Base-by-base conservation (phyloP, 2,113 vertebrate genomes). In the Oncorhynchus gorbuscha region DNA sequence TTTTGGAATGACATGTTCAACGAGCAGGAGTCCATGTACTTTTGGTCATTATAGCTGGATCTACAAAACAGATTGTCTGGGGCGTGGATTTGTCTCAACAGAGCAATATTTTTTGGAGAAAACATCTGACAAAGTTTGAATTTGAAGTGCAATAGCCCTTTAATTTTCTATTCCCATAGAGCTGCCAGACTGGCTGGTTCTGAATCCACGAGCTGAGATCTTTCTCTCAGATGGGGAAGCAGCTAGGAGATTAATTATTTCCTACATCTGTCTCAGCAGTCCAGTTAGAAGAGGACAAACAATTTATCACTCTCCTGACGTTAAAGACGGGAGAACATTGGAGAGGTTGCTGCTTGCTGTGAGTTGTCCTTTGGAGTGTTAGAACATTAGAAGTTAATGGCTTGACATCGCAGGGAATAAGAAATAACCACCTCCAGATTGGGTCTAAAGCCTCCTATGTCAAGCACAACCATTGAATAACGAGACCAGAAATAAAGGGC, bases 311-410 rank as follows among this genome's bases (percentile, higher is more conserved):
- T 64, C 61, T 24, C 18, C 61, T 64, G 22, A 9, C 8, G 9
- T 24, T 7, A 26, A n/a, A 64, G 61, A 64, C 8, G 1, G n/a
- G 22, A 26, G 18, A n/a, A n/a, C 22, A 2, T 1, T 64, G 61
- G 16, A 24, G 61, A 39, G 7, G 8, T 8, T 9, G 4, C 61
- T 12, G 20, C 61, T 64, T 22, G n/a, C 8, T 24, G 61, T 64
- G 61, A 64, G 61, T 9, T 5, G 51, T 58, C 51, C 51, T 16
- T 58, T 16, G 16, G 16, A 58, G 51, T 58, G 51, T 58, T 5
- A 9, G 61, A 64, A 64, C 61, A 64, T 64, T 22, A 64, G 61
- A 64, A n/a, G n/a, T 64, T 64, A 64, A 64, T 64, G n/a, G 61
- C 20, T 8, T 64, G 61, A 8, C 61, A 64, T 20, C 61, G n/a